phyloP scores from a whole-genome alignment of 2,888 invertebrate species.

The Drosophila cognata region DNA sequence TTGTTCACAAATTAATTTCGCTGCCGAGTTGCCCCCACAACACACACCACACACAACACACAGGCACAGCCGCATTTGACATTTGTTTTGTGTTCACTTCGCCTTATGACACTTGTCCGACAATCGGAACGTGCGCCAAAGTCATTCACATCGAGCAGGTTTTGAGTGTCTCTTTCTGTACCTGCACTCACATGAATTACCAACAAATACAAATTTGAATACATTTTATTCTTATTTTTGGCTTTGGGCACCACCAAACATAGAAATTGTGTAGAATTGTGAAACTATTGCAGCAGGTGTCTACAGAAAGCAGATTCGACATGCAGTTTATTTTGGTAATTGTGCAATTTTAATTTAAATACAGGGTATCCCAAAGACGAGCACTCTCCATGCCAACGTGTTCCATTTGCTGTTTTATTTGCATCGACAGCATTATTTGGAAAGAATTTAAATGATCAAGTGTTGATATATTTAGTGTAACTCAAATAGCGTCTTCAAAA shows the following conservation, averaged over 20 bases:
- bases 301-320: neutral
- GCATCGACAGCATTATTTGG: neutral
- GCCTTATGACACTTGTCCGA: conserved; percentile 57
- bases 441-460: neutral
- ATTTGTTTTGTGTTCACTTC: conserved; percentile 34
- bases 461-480: neutral
- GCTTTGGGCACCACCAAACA: neutral
- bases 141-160: conserved; percentile 61
- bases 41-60: neutral
- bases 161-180: conserved; percentile 35
- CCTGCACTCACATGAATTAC: conserved; percentile 23
- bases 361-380: neutral
- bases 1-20: conserved; percentile 36
- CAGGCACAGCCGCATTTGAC: conserved; percentile 22
- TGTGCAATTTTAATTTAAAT: neutral
- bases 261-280: neutral
- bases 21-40: conserved; percentile 5
- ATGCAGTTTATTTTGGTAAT: neutral
- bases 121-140: conserved; percentile 53
- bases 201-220: conserved; percentile 13
- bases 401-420: neutral
- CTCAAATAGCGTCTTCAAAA: conserved; percentile 1
- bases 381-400: neutral
- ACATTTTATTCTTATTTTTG: conserved; percentile 9
- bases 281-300: neutral